phyloP scores from a whole-genome alignment of 1,140 invertebrate genomes.

The Macrostomum lignano region DNA sequence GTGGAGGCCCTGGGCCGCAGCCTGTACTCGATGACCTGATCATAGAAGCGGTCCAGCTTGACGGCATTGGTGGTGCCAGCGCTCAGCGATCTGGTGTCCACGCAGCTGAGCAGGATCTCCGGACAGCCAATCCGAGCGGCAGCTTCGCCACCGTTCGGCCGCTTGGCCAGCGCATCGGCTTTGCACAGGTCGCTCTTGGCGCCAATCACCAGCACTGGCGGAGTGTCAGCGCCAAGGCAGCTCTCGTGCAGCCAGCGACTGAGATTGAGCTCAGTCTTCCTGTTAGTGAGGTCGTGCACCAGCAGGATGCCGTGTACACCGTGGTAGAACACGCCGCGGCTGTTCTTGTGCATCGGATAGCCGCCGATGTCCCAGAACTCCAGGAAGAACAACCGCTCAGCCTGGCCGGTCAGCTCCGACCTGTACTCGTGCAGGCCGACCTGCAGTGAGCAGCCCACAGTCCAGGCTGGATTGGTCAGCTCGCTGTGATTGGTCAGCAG shows the following conservation, averaged over 20 bases:
- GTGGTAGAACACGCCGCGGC: slow-evolving; percentile 64
- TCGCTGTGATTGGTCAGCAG: no score
- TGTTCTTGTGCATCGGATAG: slow-evolving; percentile 60
- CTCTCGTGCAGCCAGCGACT: slow-evolving; percentile 63
- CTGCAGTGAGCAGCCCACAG: no score
- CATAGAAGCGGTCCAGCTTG: slow-evolving; percentile 66
- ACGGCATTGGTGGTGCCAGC: slow-evolving; percentile 64
- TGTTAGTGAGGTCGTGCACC: slow-evolving; percentile 76
- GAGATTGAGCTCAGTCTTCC: slow-evolving; percentile 71
- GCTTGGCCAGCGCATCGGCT: slow-evolving; percentile 21
- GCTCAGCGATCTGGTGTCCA: slow-evolving; percentile 48
- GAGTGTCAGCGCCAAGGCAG: slow-evolving; percentile 45
- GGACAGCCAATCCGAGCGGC: neutral
- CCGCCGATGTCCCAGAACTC: slow-evolving; percentile 88
- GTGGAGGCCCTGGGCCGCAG: no score
- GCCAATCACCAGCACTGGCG: slow-evolving; percentile 66
- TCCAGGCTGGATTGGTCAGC: no score
- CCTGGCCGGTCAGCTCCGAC: no score
- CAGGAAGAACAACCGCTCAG: no score
- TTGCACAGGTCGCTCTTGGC: slow-evolving; percentile 60
- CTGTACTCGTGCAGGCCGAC: no score
- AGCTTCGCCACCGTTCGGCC: neutral
- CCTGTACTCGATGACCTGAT: slow-evolving; percentile 53
- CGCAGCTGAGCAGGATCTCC: slow-evolving; percentile 33
- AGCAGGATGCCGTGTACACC: slow-evolving; percentile 67